Conservation (phyloP, 2,113 vertebrate species). For the Mesembrinibis cayennensis region DNA sequence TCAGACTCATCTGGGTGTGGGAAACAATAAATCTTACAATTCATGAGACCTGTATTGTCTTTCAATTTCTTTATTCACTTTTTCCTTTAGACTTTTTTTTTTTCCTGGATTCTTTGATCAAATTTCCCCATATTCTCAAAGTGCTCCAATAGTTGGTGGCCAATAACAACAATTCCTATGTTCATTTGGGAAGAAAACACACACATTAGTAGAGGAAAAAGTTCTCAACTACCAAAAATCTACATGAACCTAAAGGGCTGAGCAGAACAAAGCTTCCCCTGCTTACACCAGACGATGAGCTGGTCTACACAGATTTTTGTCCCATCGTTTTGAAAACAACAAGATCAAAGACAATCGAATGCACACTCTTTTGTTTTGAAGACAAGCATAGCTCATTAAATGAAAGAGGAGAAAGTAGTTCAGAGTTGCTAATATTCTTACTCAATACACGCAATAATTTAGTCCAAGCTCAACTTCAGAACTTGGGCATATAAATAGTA, state of each 20-base stretch:
- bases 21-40: conserved; percentile 30
- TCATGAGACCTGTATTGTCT: not conserved
- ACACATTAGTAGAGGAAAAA: too few relatives aligned
- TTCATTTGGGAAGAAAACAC: not conserved
- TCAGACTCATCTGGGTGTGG: not conserved
- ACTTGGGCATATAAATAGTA: not conserved
- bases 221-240: not conserved
- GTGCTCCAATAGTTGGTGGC: rapidly evolving
- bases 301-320: not conserved
- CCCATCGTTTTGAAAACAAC: not conserved
- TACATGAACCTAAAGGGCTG: not conserved
- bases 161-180: rapidly evolving
- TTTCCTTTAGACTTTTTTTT: not conserved
- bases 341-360: not conserved
- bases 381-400: not conserved
- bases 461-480: not conserved
- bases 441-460: not conserved
- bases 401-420: not conserved
- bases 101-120: not conserved
- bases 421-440: not conserved
- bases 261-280: not conserved
- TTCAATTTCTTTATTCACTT: not conserved
- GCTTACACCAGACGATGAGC: not conserved
- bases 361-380: not conserved
- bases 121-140: not conserved